These are phyloP conservation scores for Beris morrisii DNA, from an alignment of 2,888 invertebrate genomes.

Conservation along the genomic window DNA sequence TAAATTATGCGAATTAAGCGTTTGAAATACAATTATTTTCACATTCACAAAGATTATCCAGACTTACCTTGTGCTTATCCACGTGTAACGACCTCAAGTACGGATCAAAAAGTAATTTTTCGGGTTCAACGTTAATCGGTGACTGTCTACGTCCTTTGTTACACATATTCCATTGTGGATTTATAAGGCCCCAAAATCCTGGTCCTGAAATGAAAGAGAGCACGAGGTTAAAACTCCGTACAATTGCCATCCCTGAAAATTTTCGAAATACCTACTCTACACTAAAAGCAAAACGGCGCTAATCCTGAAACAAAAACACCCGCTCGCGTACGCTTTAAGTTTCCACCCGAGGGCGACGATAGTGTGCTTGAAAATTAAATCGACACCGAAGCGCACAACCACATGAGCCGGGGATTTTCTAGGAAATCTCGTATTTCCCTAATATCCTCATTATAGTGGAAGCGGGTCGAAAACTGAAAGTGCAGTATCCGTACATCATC, in stretches of 20 bases:
- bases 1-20: neutral
- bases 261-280: neutral
- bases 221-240: constrained; percentile 24
- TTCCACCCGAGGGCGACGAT: constrained; percentile 1
- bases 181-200: constrained; percentile 97
- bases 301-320: neutral
- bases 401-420: neutral
- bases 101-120: constrained; percentile 92
- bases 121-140: constrained; percentile 95
- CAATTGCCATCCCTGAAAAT: neutral
- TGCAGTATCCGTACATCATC: constrained; percentile 5
- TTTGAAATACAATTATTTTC: neutral
- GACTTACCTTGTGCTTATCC: constrained; percentile 87
- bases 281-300: neutral
- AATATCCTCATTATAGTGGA: constrained; percentile 10
- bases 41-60: constrained; percentile 12
- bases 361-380: constrained; percentile 17
- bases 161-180: constrained; percentile 98
- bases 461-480: constrained; percentile 5
- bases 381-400: neutral
- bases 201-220: constrained; percentile 71
- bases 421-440: neutral
- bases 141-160: constrained; percentile 95
- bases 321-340: neutral
- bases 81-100: constrained; percentile 87